Percentiles rank a stretch among this genome's conserved stretches.
Conservation (phyloP, 2,888 invertebrate genomes). For the Tenthredo amoena region DNA sequence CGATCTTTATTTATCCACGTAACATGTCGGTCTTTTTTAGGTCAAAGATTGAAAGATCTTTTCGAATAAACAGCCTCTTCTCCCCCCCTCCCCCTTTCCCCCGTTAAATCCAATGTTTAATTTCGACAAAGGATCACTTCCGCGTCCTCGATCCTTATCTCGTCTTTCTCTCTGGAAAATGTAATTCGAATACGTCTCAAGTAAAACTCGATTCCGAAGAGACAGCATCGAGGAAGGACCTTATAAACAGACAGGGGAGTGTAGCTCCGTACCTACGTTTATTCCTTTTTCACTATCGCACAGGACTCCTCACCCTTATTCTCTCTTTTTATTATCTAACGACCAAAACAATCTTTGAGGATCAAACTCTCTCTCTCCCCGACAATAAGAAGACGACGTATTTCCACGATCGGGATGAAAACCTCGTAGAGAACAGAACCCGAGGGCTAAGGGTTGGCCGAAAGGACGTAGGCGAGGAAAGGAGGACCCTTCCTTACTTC, state of each 20-base stretch:
- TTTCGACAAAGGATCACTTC: constrained; percentile 23
- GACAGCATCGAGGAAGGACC: background rate
- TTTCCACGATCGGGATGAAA: constrained; percentile 24
- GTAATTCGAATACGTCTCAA: background rate
- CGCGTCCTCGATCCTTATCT: background rate
- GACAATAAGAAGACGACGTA: constrained; percentile 28
- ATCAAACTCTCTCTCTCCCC: background rate
- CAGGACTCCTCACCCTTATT: background rate
- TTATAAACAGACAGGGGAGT: background rate
- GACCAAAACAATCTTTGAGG: constrained; percentile 27
- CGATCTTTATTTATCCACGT: constrained; percentile 35
- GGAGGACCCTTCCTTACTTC: background rate
- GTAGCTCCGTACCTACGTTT: background rate
- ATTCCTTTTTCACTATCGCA: background rate
- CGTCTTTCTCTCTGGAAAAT: background rate
- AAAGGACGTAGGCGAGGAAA: background rate
- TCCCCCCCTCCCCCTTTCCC: too few species aligned
- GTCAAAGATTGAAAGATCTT: constrained; percentile 25
- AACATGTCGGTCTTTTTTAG: background rate
- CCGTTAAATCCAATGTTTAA: constrained; percentile 7
- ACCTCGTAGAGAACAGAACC: background rate
- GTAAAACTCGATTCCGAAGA: constrained; percentile 3
- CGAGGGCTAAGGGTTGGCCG: background rate
- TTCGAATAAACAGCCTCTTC: background rate
- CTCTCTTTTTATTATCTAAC: background rate